Conservation (phyloP, 2,888 invertebrate genomes). For the Luperina nickerlii region DNA sequence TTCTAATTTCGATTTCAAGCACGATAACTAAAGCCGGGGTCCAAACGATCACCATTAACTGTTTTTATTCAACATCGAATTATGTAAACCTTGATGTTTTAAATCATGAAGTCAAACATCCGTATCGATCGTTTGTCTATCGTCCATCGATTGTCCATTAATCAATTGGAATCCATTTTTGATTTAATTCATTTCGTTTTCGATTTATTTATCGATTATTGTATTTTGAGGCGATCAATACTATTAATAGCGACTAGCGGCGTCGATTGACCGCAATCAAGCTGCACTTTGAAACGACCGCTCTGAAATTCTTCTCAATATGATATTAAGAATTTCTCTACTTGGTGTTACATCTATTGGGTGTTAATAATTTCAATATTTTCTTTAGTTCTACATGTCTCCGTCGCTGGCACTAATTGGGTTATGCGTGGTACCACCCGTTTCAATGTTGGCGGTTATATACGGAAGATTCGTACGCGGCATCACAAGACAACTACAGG, state of each 20-base stretch:
- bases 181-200: neutral
- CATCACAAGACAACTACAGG: conserved; percentile 95
- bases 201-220: neutral
- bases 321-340: too few relatives aligned
- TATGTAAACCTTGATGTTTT: neutral
- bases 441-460: conserved; percentile 95
- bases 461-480: conserved; percentile 96
- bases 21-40: neutral
- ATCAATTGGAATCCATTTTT: neutral
- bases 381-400: conserved; percentile 95
- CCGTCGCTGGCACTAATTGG: conserved; percentile 96
- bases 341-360: neutral
- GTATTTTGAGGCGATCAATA: neutral
- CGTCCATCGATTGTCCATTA: neutral
- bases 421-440: conserved; percentile 96
- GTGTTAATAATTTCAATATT: conserved; percentile 59
- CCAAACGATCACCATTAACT: neutral
- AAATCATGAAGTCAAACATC: neutral
- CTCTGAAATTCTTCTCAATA: neutral
- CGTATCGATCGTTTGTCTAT: neutral
- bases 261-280: neutral
- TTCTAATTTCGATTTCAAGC: conserved; percentile 16
- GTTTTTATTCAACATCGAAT: neutral
- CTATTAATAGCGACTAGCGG: neutral
- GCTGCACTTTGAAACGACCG: neutral